Conservation (phyloP, 2,888 invertebrate species). For the Agrilus biguttatus region DNA sequence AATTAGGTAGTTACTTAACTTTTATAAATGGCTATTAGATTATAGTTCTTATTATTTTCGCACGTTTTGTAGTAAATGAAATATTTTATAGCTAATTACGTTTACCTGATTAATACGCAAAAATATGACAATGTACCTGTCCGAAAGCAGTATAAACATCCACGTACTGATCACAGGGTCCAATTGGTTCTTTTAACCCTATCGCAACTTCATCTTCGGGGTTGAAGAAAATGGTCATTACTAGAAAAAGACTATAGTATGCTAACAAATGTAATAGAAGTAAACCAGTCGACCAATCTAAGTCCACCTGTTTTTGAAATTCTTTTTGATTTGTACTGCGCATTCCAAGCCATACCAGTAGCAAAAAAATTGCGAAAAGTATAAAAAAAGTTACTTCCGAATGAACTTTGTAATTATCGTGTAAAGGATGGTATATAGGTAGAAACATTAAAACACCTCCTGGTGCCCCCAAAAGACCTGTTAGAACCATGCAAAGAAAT, state of each 20-base stretch:
- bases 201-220: slow-evolving; percentile 52
- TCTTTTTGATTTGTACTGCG: slow-evolving; percentile 19
- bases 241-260: slow-evolving; percentile 50
- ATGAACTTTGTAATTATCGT: slow-evolving; percentile 52
- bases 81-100: too few species aligned
- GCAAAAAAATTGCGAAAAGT: slow-evolving; percentile 43
- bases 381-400: slow-evolving; percentile 58
- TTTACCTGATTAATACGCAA: not conserved
- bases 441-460: slow-evolving; percentile 58
- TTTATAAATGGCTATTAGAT: too few species aligned
- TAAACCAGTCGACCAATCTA: slow-evolving; percentile 22
- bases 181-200: slow-evolving; percentile 62
- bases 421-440: slow-evolving; percentile 62
- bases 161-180: slow-evolving; percentile 49
- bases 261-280: slow-evolving; percentile 37
- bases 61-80: too few species aligned
- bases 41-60: too few species aligned
- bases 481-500: slow-evolving; percentile 37
- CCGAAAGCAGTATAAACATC: slow-evolving; percentile 52
- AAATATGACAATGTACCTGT: slow-evolving; percentile 32
- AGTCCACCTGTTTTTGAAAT: slow-evolving; percentile 17
- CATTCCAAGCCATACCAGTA: slow-evolving; percentile 46
- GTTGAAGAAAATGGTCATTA: slow-evolving; percentile 46
- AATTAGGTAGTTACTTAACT: too few species aligned
- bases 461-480: slow-evolving; percentile 54